Evolutionary conservation across 2,113 vertebrate genomes (phyloP), one percentile per base, ranked within the genome.

Genomic region (Archocentrus centrarchus): DNA sequence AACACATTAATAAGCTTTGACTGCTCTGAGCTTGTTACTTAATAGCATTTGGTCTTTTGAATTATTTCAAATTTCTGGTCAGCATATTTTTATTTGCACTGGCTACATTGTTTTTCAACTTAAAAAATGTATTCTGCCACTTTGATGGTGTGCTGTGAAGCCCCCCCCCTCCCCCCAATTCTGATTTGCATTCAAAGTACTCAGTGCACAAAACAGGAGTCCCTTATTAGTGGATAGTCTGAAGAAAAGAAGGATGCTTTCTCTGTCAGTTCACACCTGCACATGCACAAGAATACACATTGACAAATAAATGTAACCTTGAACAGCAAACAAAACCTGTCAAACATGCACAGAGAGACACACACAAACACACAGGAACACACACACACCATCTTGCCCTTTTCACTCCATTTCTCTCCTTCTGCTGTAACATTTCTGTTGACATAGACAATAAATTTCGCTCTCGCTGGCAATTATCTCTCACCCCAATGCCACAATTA

Each of bases 381-480:
- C 37, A 58, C 32, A 63, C 17, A 63, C 32, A 63, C 22, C 2
- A 13, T 63, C 39, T 18, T 79, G 17, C 24, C 77, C 24, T 58
- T 76, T 86, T 60, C 57, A 55, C 59, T 70, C 20, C 27, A n/a
- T 63, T 85, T 85, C 47, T 60, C n/a, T 13, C 22, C 9, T 84
- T 89, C 30, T 57, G 64, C 50, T 84, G 11, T 22, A 80, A 78
- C n/a, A 60, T 86, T 78, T 84, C 76, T 83, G 68, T 83, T 77
- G 80, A 92, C 84, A 75, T 59, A 62, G 14, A 79, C 75, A 59
- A 76, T 90, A 77, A n/a, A 84, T 90, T 83, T 39, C 6, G 57
- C 79, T 85, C 70, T 30, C 9, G 15, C 53, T 77, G 18, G 1
- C 84, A 85, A 91, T 86, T 82, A 78, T 83, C 58, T 39, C 20